A percentile compares a stretch with the other conserved stretches of the same genome.
Evolutionary conservation across 2,113 vertebrate genomes (phyloP).

Genomic region (Osmerus eperlanus): DNA sequence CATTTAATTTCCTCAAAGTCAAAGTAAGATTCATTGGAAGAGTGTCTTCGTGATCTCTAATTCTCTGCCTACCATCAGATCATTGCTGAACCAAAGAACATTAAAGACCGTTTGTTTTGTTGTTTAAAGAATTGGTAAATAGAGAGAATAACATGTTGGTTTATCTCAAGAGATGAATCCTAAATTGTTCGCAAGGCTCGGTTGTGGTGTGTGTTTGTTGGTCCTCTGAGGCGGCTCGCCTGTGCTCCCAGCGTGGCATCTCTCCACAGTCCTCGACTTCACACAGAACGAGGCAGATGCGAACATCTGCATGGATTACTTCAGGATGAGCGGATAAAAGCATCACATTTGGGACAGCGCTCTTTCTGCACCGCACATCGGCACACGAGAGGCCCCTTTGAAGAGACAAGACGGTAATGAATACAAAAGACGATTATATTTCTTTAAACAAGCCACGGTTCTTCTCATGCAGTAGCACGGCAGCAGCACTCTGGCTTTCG

Average conservation of each 20-base stretch:
- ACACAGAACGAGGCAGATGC: conserved; percentile 26
- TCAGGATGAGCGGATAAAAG: conserved; percentile 3
- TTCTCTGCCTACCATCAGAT: conserved; percentile 16
- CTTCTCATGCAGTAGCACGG: neutral
- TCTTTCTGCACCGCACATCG: neutral
- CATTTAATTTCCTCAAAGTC: neutral
- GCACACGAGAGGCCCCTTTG: conserved; percentile 5
- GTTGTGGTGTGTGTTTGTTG: conserved; percentile 26
- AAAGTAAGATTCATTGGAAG: neutral
- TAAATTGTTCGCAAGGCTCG: conserved; percentile 41
- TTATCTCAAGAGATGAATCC: conserved; percentile 35
- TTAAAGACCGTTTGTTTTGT: conserved; percentile 30
- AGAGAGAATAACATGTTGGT: conserved; percentile 16
- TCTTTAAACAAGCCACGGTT: neutral
- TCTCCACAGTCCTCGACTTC: conserved; percentile 1
- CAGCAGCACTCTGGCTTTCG: too few species aligned
- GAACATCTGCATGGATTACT: conserved; percentile 30
- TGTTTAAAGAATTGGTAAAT: conserved; percentile 34
- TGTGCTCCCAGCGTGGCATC: conserved; percentile 27
- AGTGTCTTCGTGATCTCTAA: neutral
- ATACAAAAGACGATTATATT: neutral
- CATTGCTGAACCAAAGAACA: conserved; percentile 24
- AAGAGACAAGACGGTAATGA: neutral
- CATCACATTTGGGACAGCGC: conserved; percentile 4
- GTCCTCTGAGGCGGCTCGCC: conserved; percentile 35